Evolutionary conservation across 1,140 invertebrate species (phyloP).

Genomic region (Bombyx mori): DNA sequence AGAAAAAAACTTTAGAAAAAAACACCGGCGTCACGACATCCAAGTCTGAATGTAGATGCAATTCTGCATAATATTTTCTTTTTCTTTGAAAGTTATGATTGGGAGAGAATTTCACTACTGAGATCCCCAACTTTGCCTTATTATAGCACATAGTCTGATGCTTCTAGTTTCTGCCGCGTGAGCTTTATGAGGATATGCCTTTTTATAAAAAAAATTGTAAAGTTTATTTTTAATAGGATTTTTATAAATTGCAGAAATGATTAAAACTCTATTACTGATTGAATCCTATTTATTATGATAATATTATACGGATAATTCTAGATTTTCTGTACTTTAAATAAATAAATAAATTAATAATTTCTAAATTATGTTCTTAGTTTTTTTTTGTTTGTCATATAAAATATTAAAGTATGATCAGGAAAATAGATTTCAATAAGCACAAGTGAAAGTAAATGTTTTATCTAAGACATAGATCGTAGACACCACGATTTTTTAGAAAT

Average conservation of each 20-base stretch:
- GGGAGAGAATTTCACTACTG: constrained; percentile 41
- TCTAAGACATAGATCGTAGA: too few relatives aligned
- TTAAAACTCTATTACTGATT: constrained; percentile 66
- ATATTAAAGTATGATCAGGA: too few relatives aligned
- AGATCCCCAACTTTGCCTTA: constrained; percentile 50
- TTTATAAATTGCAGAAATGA: constrained; percentile 48
- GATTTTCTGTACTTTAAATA: too few relatives aligned
- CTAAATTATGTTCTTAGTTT: too few relatives aligned
- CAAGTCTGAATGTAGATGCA: constrained; percentile 20
- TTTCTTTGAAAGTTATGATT: constrained; percentile 52
- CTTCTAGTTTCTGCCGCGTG: constrained; percentile 7
- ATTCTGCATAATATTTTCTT: constrained; percentile 36
- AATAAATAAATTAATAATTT: too few relatives aligned
- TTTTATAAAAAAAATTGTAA: not conserved
- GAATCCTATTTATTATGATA: constrained; percentile 3
- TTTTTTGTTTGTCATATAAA: too few relatives aligned
- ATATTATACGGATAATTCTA: too few relatives aligned
- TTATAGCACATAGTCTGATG: constrained; percentile 32
- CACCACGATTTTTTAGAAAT: too few relatives aligned
- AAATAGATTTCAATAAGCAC: too few relatives aligned
- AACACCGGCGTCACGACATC: not conserved
- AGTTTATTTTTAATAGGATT: too few relatives aligned
- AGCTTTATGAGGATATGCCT: constrained; percentile 9
- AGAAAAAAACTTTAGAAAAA: too few relatives aligned
- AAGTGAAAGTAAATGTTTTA: too few relatives aligned